phyloP scores from a whole-genome alignment of 30 jellyfish, hydroid and myxozoan species.

The Phacellophora camtschatica region DNA sequence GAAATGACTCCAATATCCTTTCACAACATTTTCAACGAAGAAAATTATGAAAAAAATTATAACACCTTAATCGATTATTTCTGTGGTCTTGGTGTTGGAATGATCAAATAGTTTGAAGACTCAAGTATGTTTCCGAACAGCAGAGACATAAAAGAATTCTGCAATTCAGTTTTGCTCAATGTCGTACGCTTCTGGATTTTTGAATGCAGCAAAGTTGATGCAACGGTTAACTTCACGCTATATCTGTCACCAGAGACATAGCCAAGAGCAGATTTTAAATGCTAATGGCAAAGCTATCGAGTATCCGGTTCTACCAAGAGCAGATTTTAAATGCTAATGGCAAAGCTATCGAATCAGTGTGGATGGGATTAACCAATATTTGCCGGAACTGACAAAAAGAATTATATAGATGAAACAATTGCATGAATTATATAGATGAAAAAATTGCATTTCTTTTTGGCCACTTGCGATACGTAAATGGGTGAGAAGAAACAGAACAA shows the following conservation, averaged over 20 bases:
- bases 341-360: background rate
- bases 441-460: background rate
- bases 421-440: background rate
- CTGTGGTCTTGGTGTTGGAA: background rate
- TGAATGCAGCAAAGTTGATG: background rate
- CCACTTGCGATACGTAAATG: background rate
- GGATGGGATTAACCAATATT: background rate
- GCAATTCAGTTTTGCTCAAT: background rate
- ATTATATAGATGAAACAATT: background rate
- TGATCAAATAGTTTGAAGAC: background rate
- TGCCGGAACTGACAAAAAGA: background rate
- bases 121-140: background rate
- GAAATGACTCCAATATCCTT: background rate
- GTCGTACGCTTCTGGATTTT: background rate
- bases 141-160: background rate
- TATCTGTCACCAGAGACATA: background rate
- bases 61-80: background rate
- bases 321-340: background rate
- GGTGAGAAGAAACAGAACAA: background rate
- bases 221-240: background rate
- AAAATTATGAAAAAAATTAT: background rate
- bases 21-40: background rate
- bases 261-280: background rate
- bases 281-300: background rate
- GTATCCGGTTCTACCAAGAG: background rate